Evolutionary conservation across 2,888 invertebrate species (phyloP), one percentile per base, ranked within the genome.

Genomic region (Schizotus pectinicornis): DNA sequence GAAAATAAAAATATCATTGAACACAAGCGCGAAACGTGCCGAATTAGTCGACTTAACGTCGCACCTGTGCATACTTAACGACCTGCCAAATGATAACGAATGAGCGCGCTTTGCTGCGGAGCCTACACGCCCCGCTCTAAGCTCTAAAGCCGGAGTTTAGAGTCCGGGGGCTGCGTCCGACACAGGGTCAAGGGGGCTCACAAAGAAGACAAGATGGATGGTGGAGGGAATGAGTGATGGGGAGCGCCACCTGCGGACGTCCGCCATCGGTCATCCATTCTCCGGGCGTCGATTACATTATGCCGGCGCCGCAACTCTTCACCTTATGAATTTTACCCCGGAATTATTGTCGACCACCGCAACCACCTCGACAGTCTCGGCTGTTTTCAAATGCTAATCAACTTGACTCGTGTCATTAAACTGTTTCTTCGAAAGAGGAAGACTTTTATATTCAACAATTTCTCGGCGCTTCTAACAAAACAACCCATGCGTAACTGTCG

Each of bases 201-300:
- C 58, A 59, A 58, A 51, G 56, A 39, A 62, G 65, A 65, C 64
- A 68, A 67, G 68, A 67, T 64, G 65, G 64, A 66, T 67, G 63
- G 57, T 56, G 54, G 59, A 39, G 56, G 55, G 63, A 61, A 67
- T 70, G 71, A 71, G 69, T 71, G 70, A 73, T 67, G 67, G 69
- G 69, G 69, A 60, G 61, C 63, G 61, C 63, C 73, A 73, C 70
- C 71, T 72, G 71, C 68, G 70, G 69, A 70, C 68, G 63, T 61
- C 63, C 58, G 66, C 67, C 67, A 71, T 72, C 71, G 69, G 69
- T 71, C 72, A 73, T 71, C 69, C 67, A 66, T 71, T 72, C 69
- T 66, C 62, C 63, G 50, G 63, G 64, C 63, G 62, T 62, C 68
- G 66, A 69, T 70, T 67, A 69, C 67, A 66, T 62, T 67, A 65